phyloP scores from a whole-genome alignment of 1,140 invertebrate genomes.

The Cyclargus thomasi region DNA sequence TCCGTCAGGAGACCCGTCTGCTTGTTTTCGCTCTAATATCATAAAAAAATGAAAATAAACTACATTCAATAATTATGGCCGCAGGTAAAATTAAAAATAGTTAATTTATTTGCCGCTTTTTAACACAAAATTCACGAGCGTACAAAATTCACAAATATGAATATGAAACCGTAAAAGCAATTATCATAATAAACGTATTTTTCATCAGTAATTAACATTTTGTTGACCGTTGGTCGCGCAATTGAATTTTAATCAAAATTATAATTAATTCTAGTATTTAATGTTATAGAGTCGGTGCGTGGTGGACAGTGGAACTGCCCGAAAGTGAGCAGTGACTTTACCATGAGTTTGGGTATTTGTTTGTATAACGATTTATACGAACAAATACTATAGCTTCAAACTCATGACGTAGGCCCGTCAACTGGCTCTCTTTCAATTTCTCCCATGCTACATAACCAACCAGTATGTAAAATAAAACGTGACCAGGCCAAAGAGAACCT shows the following conservation, averaged over 20 bases:
- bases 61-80: no score
- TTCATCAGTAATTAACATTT: background rate
- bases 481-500: no score
- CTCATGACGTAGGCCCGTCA: no score
- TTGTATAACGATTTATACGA: no score
- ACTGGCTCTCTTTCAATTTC: no score
- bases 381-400: no score
- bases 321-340: background rate
- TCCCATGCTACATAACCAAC: no score
- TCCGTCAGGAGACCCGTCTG: no score
- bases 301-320: background rate
- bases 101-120: background rate
- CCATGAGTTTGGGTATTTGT: no score
- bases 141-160: background rate
- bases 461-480: no score
- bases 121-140: background rate
- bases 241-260: background rate
- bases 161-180: background rate
- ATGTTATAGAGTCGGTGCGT: background rate
- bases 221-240: background rate
- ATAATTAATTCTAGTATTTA: background rate
- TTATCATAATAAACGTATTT: slow-evolving; percentile 1
- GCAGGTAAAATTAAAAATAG: no score
- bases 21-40: no score
- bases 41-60: background rate